These are phyloP conservation scores for Chrysodeixis includens DNA, from an alignment of 2,888 invertebrate genomes.

Conservation along the genomic window DNA sequence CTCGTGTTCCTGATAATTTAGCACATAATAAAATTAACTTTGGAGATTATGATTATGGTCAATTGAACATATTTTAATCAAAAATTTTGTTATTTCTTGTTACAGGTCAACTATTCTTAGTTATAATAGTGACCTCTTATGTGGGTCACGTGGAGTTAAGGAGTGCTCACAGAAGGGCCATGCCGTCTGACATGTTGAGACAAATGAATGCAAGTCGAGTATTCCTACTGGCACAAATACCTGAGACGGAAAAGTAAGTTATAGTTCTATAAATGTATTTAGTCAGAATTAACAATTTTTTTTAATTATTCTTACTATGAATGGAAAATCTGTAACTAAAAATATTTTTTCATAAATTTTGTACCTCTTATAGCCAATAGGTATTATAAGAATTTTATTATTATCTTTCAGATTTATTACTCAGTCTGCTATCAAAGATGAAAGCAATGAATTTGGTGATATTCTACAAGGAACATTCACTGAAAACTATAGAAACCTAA, in stretches of 20 bases:
- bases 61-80: no score
- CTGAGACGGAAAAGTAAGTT: conserved; percentile 82
- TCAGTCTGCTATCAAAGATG: conserved; percentile 90
- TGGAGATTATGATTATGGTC: no score
- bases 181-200: conserved; percentile 88
- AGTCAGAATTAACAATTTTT: no score
- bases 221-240: conserved; percentile 91
- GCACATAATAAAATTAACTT: no score
- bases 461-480: conserved; percentile 93
- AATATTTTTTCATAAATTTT: no score
- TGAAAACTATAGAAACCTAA: conserved; percentile 94
- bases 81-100: conserved; percentile 22
- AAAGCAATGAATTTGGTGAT: conserved; percentile 91
- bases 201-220: conserved; percentile 90
- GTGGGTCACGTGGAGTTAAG: conserved; percentile 92
- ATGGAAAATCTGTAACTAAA: no score
- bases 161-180: conserved; percentile 92
- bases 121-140: conserved; percentile 93
- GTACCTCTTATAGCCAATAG: no score
- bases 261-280: no score
- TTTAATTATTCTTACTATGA: no score
- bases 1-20: no score
- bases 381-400: no score
- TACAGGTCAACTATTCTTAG: conserved; percentile 70
- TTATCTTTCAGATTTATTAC: conserved; percentile 75